Evolutionary conservation across 2,888 invertebrate species (phyloP).

Genomic region (Torymus auratus): DNA sequence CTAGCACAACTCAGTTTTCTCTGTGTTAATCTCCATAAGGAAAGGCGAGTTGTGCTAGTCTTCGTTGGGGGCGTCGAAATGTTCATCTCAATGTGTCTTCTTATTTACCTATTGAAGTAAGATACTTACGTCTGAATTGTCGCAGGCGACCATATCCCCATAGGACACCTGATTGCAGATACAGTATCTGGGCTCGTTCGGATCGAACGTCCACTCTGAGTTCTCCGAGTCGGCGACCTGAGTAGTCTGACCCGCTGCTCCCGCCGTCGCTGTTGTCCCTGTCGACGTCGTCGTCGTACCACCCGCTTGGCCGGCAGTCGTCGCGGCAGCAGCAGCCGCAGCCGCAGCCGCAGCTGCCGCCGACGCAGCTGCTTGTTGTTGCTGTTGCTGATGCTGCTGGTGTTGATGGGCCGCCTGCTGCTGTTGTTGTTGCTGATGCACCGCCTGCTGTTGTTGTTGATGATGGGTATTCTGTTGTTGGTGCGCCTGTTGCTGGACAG

Average conservation of each 20-base stretch:
- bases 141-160: constrained; percentile 99
- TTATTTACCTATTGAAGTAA: too few relatives aligned
- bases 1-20: too few relatives aligned
- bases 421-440: constrained; percentile 65
- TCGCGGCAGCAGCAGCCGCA: background rate
- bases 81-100: too few relatives aligned
- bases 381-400: constrained; percentile 32
- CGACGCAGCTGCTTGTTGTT: constrained; percentile 34
- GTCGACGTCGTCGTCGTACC: constrained; percentile 13
- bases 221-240: constrained; percentile 80
- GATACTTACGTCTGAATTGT: constrained; percentile 92
- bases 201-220: constrained; percentile 95
- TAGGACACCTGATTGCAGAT: constrained; percentile 98
- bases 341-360: constrained; percentile 9
- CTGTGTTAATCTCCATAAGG: too few relatives aligned
- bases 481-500: constrained; percentile 67
- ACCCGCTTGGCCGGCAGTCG: background rate
- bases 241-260: constrained; percentile 20
- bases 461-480: background rate
- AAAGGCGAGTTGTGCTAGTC: too few relatives aligned
- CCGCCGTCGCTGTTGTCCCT: constrained; percentile 7
- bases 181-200: constrained; percentile 97
- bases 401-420: constrained; percentile 48
- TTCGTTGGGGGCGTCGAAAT: too few relatives aligned
- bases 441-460: constrained; percentile 63